Percentiles rank a stretch among this genome's conserved stretches.
Conservation (phyloP, 2,888 invertebrate genomes). For the Imbricaverruca yamaguchii region DNA sequence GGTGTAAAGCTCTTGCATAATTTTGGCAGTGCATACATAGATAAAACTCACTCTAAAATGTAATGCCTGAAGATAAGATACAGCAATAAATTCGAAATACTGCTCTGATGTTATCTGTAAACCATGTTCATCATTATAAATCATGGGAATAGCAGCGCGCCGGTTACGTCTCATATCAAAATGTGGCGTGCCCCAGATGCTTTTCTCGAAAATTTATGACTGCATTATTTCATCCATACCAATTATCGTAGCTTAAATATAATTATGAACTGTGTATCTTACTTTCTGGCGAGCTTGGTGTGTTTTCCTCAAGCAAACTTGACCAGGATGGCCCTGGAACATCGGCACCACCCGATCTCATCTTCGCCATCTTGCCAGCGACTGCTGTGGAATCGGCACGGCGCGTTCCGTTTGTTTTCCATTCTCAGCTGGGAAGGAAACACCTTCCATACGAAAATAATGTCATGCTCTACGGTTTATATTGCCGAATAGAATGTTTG, state of each 20-base stretch:
- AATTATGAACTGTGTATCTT: background rate
- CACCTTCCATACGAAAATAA: background rate
- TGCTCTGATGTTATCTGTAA: too few species aligned
- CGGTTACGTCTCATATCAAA: background rate
- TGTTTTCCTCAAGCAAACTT: slow-evolving; percentile 1
- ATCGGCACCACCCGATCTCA: background rate
- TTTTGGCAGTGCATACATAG: too few species aligned
- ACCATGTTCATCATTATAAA: too few species aligned
- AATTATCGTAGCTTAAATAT: background rate
- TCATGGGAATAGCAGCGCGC: background rate
- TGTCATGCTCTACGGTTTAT: background rate
- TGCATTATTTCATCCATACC: background rate
- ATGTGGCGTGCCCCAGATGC: background rate
- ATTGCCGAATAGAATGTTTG: background rate
- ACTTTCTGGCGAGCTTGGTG: background rate
- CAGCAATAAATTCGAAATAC: too few species aligned
- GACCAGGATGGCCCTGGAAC: background rate
- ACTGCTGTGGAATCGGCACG: background rate
- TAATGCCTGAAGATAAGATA: too few species aligned
- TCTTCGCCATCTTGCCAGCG: slow-evolving; percentile 20
- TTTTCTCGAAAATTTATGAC: background rate
- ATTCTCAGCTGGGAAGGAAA: slow-evolving; percentile 7
- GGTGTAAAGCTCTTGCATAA: too few species aligned
- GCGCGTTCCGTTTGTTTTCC: slow-evolving; percentile 15
- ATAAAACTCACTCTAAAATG: too few species aligned